Conservation (phyloP, 2,113 vertebrate genomes). For the Lates calcarifer region DNA sequence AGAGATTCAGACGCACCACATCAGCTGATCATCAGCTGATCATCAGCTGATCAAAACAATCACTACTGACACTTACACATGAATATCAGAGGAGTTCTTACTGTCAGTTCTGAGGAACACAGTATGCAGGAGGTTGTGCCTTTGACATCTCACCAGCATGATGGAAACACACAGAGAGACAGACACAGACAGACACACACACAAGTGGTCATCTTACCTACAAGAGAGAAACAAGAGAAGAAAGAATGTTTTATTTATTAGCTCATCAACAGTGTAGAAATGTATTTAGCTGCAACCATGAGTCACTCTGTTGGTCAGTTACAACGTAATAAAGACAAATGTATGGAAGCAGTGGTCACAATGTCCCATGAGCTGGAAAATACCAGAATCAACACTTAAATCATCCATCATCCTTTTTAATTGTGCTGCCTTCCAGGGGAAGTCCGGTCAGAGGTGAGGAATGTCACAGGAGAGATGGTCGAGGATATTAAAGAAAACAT, state of each 20-base stretch:
- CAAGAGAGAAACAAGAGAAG: no score
- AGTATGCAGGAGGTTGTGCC: background rate
- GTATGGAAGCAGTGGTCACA: background rate
- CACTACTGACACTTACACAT: background rate
- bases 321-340: background rate
- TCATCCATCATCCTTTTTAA: no score
- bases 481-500: slow-evolving; percentile 33
- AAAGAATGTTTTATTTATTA: no score
- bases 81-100: background rate
- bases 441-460: slow-evolving; percentile 25
- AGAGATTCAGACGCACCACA: background rate
- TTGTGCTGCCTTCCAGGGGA: slow-evolving; percentile 8
- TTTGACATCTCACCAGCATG: no score
- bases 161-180: no score
- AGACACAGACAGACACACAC: no score
- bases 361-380: no score
- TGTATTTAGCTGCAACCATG: no score
- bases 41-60: no score
- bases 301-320: background rate
- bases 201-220: no score
- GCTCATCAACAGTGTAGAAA: no score
- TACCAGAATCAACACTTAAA: no score
- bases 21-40: background rate
- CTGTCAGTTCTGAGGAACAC: background rate
- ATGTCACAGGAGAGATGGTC: slow-evolving; percentile 3